Evolutionary conservation across 2,113 vertebrate genomes (phyloP).

Genomic region (Protobothrops flavoviridis): DNA sequence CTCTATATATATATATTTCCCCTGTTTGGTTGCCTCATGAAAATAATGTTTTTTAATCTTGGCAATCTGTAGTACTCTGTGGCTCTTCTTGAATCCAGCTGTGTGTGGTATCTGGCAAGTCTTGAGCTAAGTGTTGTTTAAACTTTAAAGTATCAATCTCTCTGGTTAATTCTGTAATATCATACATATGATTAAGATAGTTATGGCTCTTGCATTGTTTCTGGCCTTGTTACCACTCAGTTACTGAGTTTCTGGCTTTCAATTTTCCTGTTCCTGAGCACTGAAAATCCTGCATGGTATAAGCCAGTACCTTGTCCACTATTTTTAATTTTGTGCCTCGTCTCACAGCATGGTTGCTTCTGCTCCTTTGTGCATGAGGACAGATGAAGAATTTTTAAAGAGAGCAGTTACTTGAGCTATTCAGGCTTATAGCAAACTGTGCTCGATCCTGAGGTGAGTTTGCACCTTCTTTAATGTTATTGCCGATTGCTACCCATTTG

Average conservation of each 20-base stretch:
- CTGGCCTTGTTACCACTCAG: neutral
- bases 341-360: constrained; percentile 29
- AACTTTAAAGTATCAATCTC: constrained; percentile 23
- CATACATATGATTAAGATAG: constrained; percentile 1
- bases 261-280: neutral
- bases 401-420: constrained; percentile 1
- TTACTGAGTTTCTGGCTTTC: constrained; percentile 36
- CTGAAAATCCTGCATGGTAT: constrained; percentile 35
- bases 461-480: constrained; percentile 16
- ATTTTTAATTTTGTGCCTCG: constrained; percentile 45
- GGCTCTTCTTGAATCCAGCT: constrained; percentile 31
- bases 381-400: constrained; percentile 32
- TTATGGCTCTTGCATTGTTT: constrained; percentile 8
- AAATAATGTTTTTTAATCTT: constrained; percentile 22
- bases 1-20: too few relatives aligned
- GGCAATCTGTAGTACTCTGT: constrained; percentile 20
- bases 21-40: constrained; percentile 42
- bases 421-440: constrained; percentile 11
- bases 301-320: neutral
- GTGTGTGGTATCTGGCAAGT: constrained; percentile 42
- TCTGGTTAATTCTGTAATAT: constrained; percentile 43
- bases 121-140: constrained; percentile 33
- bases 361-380: constrained; percentile 26
- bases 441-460: constrained; percentile 34
- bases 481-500: neutral